Evolutionary conservation across 2,888 invertebrate species (phyloP).

Genomic region (Drosophila lutescens): DNA sequence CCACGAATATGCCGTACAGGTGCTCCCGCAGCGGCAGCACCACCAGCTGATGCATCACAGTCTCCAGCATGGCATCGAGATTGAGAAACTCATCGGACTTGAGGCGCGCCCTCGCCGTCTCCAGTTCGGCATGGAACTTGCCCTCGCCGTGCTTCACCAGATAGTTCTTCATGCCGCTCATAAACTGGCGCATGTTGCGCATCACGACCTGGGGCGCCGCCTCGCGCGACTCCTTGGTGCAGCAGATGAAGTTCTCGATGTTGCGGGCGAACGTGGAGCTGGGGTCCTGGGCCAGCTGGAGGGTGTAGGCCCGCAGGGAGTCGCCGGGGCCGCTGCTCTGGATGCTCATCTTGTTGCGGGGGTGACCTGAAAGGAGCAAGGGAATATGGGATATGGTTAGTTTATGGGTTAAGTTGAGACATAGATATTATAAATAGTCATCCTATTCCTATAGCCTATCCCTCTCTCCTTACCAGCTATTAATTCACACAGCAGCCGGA

Average conservation of each 20-base stretch:
- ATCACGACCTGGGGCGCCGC: slow-evolving; percentile 94
- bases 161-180: slow-evolving; percentile 99
- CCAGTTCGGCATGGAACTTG: slow-evolving; percentile 95
- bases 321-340: slow-evolving; percentile 87
- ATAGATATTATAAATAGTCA: too few species aligned
- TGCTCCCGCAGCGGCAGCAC: slow-evolving; percentile 93
- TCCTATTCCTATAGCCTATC: too few species aligned
- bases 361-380: slow-evolving; percentile 87
- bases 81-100: slow-evolving; percentile 96
- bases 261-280: slow-evolving; percentile 96
- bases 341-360: slow-evolving; percentile 85
- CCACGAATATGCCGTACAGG: slow-evolving; percentile 93
- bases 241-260: slow-evolving; percentile 96
- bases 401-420: too few species aligned
- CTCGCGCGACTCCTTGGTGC: slow-evolving; percentile 95
- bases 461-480: slow-evolving; percentile 74
- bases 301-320: slow-evolving; percentile 90
- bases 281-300: slow-evolving; percentile 92
- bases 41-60: slow-evolving; percentile 96
- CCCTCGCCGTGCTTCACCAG: slow-evolving; percentile 97
- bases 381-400: background rate
- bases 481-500: slow-evolving; percentile 68
- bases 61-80: slow-evolving; percentile 97
- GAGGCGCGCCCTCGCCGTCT: slow-evolving; percentile 87
- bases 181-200: slow-evolving; percentile 97